phyloP scores from a whole-genome alignment of 2,888 invertebrate species.

The Folsomia candida region DNA sequence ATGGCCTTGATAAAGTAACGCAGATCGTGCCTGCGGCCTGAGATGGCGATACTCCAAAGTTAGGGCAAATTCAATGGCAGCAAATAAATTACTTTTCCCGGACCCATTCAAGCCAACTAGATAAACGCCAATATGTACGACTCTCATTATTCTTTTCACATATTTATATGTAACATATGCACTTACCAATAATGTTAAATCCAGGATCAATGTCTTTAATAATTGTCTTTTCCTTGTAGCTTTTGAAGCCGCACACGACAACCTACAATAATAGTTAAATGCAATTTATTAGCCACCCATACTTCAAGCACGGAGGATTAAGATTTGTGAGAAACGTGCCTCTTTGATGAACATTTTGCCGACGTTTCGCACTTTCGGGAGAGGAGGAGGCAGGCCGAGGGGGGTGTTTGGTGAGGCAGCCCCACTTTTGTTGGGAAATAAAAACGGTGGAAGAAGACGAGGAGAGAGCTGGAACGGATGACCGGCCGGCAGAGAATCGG shows the following conservation, averaged over 20 bases:
- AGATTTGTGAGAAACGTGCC: too few relatives aligned
- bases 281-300: too few relatives aligned
- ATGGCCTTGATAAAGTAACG: slow-evolving; percentile 18
- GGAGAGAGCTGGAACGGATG: too few relatives aligned
- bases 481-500: too few relatives aligned
- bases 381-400: too few relatives aligned
- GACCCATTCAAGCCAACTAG: slow-evolving; percentile 38
- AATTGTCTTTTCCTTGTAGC: slow-evolving; percentile 32
- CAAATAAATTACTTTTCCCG: slow-evolving; percentile 41
- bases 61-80: slow-evolving; percentile 41
- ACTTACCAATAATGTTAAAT: slow-evolving; percentile 34
- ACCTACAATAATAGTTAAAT: too few relatives aligned
- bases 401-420: too few relatives aligned
- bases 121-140: background rate
- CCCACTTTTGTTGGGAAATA: too few relatives aligned
- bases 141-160: background rate
- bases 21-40: slow-evolving; percentile 12
- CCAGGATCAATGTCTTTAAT: slow-evolving; percentile 27
- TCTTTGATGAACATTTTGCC: too few relatives aligned
- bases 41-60: slow-evolving; percentile 26
- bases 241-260: slow-evolving; percentile 32
- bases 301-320: too few relatives aligned
- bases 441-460: too few relatives aligned
- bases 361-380: too few relatives aligned
- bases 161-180: background rate